These are phyloP conservation scores for Galerucella calmariensis DNA, from an alignment of 2,888 invertebrate species.

Conservation along the genomic window DNA sequence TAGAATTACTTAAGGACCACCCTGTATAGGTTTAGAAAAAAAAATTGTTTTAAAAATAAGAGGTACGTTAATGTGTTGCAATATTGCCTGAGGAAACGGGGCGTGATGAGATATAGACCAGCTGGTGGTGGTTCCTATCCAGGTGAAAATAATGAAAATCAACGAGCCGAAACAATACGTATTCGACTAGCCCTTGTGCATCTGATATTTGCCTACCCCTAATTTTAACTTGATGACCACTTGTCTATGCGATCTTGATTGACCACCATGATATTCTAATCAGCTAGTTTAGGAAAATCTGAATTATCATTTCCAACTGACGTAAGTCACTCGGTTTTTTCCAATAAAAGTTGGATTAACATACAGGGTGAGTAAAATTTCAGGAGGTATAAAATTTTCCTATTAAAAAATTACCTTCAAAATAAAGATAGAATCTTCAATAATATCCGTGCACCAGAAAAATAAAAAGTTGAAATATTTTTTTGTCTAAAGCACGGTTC, in stretches of 20 bases:
- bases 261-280: conserved; percentile 11
- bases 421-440: too few species aligned
- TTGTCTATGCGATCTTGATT: conserved; percentile 15
- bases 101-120: conserved; percentile 62
- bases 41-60: too few species aligned
- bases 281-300: background rate
- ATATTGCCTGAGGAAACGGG: conserved; percentile 52
- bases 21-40: too few species aligned
- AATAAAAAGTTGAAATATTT: too few species aligned
- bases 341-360: background rate
- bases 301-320: background rate
- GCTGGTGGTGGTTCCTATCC: conserved; percentile 60
- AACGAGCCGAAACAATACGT: conserved; percentile 65
- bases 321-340: background rate
- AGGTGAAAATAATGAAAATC: conserved; percentile 63
- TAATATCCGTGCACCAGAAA: too few species aligned
- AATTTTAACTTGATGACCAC: conserved; percentile 43
- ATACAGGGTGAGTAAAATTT: too few species aligned
- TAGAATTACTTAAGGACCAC: too few species aligned
- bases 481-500: conserved; percentile 10
- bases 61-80: conserved; percentile 27
- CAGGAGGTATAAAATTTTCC: too few species aligned
- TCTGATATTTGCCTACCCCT: conserved; percentile 40
- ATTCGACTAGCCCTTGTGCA: conserved; percentile 41
- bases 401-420: too few species aligned